phyloP scores from a whole-genome alignment of 2,888 invertebrate genomes.

The Hemithea aestivaria region DNA sequence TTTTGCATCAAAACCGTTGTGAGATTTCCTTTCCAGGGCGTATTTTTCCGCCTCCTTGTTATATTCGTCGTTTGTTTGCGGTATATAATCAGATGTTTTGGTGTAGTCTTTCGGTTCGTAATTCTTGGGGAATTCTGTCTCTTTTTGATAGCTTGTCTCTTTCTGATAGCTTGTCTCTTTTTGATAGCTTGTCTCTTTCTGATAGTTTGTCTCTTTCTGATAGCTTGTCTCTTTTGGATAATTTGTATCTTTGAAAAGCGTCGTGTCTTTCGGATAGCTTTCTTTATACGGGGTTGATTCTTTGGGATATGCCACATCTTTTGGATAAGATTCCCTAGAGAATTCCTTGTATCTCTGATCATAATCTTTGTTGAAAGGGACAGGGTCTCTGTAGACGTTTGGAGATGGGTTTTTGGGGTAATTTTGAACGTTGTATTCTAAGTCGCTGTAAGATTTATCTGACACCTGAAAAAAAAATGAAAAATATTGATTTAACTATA shows the following conservation, averaged over 20 bases:
- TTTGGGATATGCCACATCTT: too few species aligned
- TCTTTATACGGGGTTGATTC: conserved; percentile 14
- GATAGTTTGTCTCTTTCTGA: conserved; percentile 9
- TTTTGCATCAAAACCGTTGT: conserved; percentile 50
- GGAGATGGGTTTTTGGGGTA: conserved; percentile 14
- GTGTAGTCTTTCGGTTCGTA: conserved; percentile 61
- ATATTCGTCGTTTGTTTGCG: conserved; percentile 66
- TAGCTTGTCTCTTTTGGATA: conserved; percentile 10
- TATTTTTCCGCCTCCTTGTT: conserved; percentile 69
- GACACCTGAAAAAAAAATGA: conserved; percentile 24
- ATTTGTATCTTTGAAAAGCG: conserved; percentile 8
- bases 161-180: conserved; percentile 5
- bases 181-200: conserved; percentile 5
- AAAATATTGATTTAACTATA: too few species aligned
- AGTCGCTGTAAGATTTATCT: conserved; percentile 31
- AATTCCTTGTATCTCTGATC: not conserved
- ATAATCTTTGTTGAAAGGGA: conserved; percentile 2
- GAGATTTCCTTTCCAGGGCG: conserved; percentile 56
- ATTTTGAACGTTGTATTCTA: conserved; percentile 23
- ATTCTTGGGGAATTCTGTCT: conserved; percentile 31
- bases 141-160: conserved; percentile 17
- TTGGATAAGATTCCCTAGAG: conserved; percentile 1
- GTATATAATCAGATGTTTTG: conserved; percentile 53
- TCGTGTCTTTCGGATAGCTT: conserved; percentile 10
- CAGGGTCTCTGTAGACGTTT: not conserved